Percentiles rank a stretch among this genome's conserved stretches.
Conservation (phyloP, 2,113 vertebrate species). For the Amia ocellicauda region DNA sequence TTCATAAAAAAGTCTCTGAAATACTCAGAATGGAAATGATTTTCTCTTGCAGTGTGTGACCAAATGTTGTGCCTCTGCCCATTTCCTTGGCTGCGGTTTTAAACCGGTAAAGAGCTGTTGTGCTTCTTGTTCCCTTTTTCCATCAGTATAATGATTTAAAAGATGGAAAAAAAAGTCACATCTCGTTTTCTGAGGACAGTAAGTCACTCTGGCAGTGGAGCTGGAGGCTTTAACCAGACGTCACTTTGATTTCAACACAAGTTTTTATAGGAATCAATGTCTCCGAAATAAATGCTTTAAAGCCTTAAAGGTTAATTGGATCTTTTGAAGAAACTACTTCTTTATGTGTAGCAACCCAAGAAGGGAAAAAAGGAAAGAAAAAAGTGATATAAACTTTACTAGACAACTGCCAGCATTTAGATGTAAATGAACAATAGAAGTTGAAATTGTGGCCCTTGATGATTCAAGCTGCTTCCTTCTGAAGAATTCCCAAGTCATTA, state of each 20-base stretch:
- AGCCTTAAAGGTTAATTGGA: not conserved
- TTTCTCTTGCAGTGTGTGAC: too few relatives aligned
- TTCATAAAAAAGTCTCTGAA: too few relatives aligned
- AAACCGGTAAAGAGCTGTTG: not conserved
- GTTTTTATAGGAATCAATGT: conserved; percentile 1
- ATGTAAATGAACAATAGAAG: not conserved
- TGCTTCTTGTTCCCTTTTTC: too few relatives aligned
- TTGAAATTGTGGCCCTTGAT: not conserved
- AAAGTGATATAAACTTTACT: not conserved
- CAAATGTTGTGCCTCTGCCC: too few relatives aligned
- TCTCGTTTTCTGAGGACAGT: not conserved
- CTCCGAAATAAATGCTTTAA: not conserved
- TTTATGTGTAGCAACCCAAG: not conserved
- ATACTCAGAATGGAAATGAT: too few relatives aligned
- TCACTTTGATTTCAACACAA: not conserved
- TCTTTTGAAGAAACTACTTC: not conserved
- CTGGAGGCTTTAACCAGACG: not conserved
- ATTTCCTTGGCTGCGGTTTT: not conserved
- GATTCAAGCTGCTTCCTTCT: too few relatives aligned
- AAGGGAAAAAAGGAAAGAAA: not conserved
- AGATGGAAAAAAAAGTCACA: not conserved
- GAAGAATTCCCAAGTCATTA: too few relatives aligned
- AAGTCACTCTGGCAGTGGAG: conserved; percentile 6
- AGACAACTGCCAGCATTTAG: not conserved
- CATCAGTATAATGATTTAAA: not conserved